phyloP scores from a whole-genome alignment of 2,888 invertebrate genomes.

The Gerris lacustris region DNA sequence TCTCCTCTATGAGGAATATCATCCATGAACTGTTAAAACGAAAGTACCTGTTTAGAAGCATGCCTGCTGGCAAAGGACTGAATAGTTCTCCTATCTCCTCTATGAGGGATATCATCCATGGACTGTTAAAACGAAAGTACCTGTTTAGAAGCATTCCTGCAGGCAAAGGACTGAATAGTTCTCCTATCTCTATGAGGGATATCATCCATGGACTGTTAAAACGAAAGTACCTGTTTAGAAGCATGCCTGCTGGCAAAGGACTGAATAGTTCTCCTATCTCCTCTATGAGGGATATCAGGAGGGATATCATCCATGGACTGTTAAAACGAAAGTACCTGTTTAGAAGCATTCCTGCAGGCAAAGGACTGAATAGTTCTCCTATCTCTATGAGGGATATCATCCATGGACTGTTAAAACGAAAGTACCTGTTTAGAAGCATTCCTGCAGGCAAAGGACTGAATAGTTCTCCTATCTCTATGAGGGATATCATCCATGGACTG shows the following conservation, averaged over 20 bases:
- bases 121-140: too few relatives aligned
- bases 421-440: background rate
- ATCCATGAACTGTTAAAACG: too few relatives aligned
- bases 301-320: too few relatives aligned
- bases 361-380: conserved; percentile 14
- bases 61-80: background rate
- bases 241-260: conserved; percentile 22
- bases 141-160: background rate
- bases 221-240: conserved; percentile 2
- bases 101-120: too few relatives aligned
- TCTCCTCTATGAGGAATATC: too few relatives aligned
- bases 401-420: too few relatives aligned
- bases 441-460: background rate
- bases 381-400: too few relatives aligned
- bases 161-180: conserved; percentile 1
- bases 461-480: conserved; percentile 7
- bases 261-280: conserved; percentile 19
- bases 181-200: too few relatives aligned
- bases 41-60: conserved; percentile 4
- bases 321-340: too few relatives aligned
- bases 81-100: conserved; percentile 19
- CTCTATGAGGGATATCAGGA: too few relatives aligned
- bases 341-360: background rate
- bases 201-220: too few relatives aligned
- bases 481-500: conserved; percentile 8